phyloP scores from a whole-genome alignment of 1,140 invertebrate genomes.

The Periplaneta americana region DNA sequence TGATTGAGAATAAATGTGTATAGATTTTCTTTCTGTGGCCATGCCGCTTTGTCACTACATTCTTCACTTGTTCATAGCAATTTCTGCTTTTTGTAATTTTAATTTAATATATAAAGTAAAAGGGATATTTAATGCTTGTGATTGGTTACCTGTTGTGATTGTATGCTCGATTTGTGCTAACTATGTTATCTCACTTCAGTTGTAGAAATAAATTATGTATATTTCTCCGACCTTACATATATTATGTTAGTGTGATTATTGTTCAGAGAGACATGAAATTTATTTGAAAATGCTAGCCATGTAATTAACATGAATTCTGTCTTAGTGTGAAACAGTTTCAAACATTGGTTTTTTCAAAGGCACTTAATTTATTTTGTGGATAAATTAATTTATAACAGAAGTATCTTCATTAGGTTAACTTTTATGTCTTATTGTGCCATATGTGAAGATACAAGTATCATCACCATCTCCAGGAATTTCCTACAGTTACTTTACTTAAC shows the following conservation, averaged over 20 bases:
- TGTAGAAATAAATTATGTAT: not conserved
- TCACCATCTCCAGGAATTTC: too few species aligned
- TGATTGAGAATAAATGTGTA: not conserved
- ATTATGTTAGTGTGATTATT: not conserved
- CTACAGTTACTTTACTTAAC: too few species aligned
- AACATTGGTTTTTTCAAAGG: too few species aligned
- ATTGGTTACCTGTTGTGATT: slow-evolving; percentile 16
- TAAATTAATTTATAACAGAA: too few species aligned
- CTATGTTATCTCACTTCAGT: not conserved
- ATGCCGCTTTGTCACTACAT: not conserved
- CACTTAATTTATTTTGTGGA: too few species aligned
- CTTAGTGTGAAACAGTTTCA: too few species aligned
- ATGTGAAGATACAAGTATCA: too few species aligned
- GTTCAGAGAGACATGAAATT: not conserved
- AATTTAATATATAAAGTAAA: slow-evolving; percentile 8
- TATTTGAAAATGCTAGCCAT: not conserved
- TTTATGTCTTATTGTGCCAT: too few species aligned
- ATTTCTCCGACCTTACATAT: not conserved
- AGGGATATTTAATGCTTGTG: slow-evolving; percentile 18
- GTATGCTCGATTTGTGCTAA: not conserved
- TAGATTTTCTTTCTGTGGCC: not conserved
- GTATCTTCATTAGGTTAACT: too few species aligned
- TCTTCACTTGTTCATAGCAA: not conserved
- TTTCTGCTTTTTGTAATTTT: not conserved
- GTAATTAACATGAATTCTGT: too few species aligned